phyloP scores from a whole-genome alignment of 2,113 vertebrate genomes.

The Macrotis lagotis region DNA sequence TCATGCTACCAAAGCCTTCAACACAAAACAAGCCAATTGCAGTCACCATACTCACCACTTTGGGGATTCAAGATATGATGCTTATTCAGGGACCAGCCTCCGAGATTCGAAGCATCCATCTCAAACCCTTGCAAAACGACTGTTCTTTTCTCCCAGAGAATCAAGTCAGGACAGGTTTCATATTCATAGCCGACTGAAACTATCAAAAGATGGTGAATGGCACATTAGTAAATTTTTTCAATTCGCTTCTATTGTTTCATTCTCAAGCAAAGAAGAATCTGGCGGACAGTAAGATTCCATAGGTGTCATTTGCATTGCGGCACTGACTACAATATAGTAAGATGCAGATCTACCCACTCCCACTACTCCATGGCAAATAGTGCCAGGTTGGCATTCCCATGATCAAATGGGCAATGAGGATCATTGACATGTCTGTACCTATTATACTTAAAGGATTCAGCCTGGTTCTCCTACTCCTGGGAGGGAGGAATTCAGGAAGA shows the following conservation, averaged over 20 bases:
- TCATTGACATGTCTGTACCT: background rate
- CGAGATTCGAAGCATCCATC: conserved; percentile 95
- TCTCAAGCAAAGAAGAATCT: conserved; percentile 28
- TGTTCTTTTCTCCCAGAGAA: conserved; percentile 97
- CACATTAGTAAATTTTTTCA: conserved; percentile 65
- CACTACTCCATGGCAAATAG: conserved; percentile 13
- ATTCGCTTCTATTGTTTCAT: conserved; percentile 32
- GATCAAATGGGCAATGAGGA: conserved; percentile 33
- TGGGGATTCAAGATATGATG: conserved; percentile 96
- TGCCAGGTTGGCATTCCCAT: background rate
- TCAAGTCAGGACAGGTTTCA: conserved; percentile 92
- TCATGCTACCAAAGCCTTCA: background rate
- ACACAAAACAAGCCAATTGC: background rate
- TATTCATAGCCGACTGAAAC: conserved; percentile 98
- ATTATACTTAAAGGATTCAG: conserved; percentile 7
- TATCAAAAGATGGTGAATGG: conserved; percentile 83
- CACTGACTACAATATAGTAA: conserved; percentile 44
- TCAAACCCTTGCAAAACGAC: conserved; percentile 95
- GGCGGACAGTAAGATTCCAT: conserved; percentile 38
- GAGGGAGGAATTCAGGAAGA: background rate
- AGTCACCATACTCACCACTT: conserved; percentile 90
- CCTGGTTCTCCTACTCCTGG: conserved; percentile 19
- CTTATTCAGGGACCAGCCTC: conserved; percentile 97
- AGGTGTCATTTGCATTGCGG: conserved; percentile 49
- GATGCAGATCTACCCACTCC: background rate